Evolutionary conservation across 1,140 invertebrate genomes (phyloP), one percentile per base, ranked within the genome.

Genomic region (Platorchestia sp.): DNA sequence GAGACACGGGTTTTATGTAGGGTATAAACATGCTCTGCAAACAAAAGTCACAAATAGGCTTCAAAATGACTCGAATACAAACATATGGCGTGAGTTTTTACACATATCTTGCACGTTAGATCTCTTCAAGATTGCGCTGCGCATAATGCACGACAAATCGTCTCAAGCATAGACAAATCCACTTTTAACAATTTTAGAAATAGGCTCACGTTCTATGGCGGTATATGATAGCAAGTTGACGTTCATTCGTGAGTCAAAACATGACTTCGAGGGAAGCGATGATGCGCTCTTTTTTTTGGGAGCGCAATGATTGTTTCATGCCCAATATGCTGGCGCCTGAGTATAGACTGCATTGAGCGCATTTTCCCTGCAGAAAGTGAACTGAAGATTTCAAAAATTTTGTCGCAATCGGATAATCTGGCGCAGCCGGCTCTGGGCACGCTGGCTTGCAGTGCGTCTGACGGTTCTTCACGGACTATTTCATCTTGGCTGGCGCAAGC

Each of bases 401-500:
- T 93, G 41, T 45, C 43, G 36, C 40, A 44, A 93, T 93, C 91
- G 45, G 91, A 93, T 93, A 93, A 93, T 93, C 91, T 93, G 41
- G 45, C 43, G 44, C 91, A 45, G 91, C 7, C 91, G 43, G 91
- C 91, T n/a, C 40, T 40, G 45, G 44, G 45, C 91, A 47, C 91
- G 91, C 10, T 44, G 91, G 45, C 19, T 19, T 93, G 40, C 43
- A 47, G 45, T 40, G 47, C 91, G 45, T 45, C 91, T 93, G 19
- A 36, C 43, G 91, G 44, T 93, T 93, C 91, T 93, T 93, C 91
- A 93, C 91, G 43, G 45, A 47, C 91, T 93, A 93, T 93, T 93
- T 93, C 91, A 93, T 93, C 91, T 93, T 93, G 91, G 41, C 40
- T 93, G 91, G 91, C n/a, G n/a, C 91, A 93, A 93, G 91, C 91